Percentiles rank a stretch among this genome's conserved stretches.
These are phyloP conservation scores for Drosophila sucinea DNA, from an alignment of 1,140 invertebrate genomes.

Conservation along the genomic window DNA sequence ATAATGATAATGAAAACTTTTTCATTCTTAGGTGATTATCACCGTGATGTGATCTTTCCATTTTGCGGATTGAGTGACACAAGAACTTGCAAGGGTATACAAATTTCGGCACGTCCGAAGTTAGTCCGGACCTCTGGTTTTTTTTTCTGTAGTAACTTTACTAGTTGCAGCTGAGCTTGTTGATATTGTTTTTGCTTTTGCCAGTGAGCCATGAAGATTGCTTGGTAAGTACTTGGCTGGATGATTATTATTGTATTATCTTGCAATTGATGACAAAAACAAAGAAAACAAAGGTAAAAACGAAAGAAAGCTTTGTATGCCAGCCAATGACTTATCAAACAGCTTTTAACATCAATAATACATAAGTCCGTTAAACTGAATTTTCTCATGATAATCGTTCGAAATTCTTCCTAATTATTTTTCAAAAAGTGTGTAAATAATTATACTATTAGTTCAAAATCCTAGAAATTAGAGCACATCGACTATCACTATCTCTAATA, in stretches of 20 bases:
- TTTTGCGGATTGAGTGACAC: no score
- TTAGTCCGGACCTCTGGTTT: not conserved
- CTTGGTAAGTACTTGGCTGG: conserved; percentile 9
- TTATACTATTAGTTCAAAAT: conserved; percentile 10
- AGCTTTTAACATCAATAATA: not conserved
- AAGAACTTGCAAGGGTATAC: no score
- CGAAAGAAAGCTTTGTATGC: not conserved
- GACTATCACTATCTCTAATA: conserved; percentile 53
- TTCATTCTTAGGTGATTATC: no score
- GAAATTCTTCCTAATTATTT: not conserved
- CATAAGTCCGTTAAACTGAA: not conserved
- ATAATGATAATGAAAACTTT: no score
- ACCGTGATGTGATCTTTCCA: no score
- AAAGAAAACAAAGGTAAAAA: not conserved
- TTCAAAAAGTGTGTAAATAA: not conserved
- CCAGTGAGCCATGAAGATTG: conserved; percentile 5
- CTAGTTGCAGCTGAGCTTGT: not conserved
- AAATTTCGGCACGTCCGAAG: no score
- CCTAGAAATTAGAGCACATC: conserved; percentile 42
- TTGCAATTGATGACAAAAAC: not conserved
- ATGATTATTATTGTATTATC: not conserved
- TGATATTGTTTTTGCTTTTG: not conserved
- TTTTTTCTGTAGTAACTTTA: not conserved
- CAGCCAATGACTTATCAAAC: conserved; percentile 6
- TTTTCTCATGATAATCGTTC: not conserved